These are phyloP conservation scores for Calosoma granatense DNA, from an alignment of 1,140 invertebrate genomes.

Conservation along the genomic window DNA sequence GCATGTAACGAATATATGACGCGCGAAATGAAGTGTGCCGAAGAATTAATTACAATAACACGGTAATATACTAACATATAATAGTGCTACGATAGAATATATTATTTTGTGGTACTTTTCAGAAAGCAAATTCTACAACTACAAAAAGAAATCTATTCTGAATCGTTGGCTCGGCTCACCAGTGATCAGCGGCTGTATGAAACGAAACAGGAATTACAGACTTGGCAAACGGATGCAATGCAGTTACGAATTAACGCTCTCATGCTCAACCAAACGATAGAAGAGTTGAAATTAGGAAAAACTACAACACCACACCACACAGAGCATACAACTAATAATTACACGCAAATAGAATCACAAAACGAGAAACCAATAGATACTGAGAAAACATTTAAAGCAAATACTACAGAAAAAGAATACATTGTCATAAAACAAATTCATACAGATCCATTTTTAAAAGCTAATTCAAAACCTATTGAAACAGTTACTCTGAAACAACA, in stretches of 20 bases:
- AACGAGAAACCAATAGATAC: too few species aligned
- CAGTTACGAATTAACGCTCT: background rate
- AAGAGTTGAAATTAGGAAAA: too few species aligned
- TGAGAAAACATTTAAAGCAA: too few species aligned
- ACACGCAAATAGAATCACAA: too few species aligned
- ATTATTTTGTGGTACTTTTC: background rate
- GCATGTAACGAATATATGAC: background rate
- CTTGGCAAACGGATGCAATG: background rate
- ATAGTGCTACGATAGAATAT: background rate
- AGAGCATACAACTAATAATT: too few species aligned
- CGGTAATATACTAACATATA: background rate
- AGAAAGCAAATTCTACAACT: background rate
- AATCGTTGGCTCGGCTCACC: background rate
- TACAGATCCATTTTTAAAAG: too few species aligned
- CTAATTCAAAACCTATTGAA: too few species aligned
- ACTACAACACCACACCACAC: too few species aligned
- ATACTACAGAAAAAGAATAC: too few species aligned
- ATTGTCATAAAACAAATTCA: too few species aligned
- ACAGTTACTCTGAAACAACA: too few species aligned
- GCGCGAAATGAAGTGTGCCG: background rate
- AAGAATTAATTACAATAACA: background rate
- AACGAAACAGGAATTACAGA: background rate
- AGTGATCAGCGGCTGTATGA: background rate
- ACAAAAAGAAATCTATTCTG: background rate
- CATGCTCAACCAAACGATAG: background rate